Evolutionary conservation across 2,113 vertebrate species (phyloP), one percentile per base, ranked within the genome.

Genomic region (Poecilia latipinna): DNA sequence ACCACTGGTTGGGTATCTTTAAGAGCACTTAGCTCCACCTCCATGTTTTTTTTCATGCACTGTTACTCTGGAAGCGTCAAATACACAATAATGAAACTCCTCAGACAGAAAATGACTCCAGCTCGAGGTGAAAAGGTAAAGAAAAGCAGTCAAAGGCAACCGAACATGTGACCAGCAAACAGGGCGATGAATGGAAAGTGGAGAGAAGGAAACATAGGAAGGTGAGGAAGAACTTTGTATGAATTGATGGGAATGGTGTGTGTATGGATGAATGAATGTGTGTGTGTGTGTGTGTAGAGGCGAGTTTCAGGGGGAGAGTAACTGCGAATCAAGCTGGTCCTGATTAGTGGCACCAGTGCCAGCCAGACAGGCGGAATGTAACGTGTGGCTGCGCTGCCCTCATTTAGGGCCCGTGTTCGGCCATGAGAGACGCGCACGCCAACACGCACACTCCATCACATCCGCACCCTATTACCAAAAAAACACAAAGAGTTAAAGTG

Each of bases 401-500:
- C 91, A 90, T 93, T 93, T 93, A 89, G 84, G 74, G 82, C 66
- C 69, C 63, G 82, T 83, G 89, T 72, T 85, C 37, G 63, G 72
- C 77, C 78, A 75, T 63, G 35, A 62, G 75, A 33, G 54, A 82
- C 60, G 65, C 19, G 70, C 64, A 80, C 67, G 13, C 72, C 57
- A 71, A 63, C 72, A n/a, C 29, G 22, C 32, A 80, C 70, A 82
- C 80, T 28, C n/a, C 7, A 8, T 12, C 78, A 82, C 78, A 81
- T 26, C 81, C 86, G 35, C 78, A 84, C 68, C 2, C 75, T 70
- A 84, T 72, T 82, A 79, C 74, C 66, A 81, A 80, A 80, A 65
- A 78, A 80, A 77, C 70, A 87, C 78, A 93, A 90, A 89, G 91
- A 90, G 92, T 94, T 93, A 93, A 91, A 92, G 79, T 89, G 85